A percentile compares a stretch with the other conserved stretches of the same genome.
phyloP scores from a whole-genome alignment of 2,888 invertebrate genomes.

The Hipparchia sbordonii region DNA sequence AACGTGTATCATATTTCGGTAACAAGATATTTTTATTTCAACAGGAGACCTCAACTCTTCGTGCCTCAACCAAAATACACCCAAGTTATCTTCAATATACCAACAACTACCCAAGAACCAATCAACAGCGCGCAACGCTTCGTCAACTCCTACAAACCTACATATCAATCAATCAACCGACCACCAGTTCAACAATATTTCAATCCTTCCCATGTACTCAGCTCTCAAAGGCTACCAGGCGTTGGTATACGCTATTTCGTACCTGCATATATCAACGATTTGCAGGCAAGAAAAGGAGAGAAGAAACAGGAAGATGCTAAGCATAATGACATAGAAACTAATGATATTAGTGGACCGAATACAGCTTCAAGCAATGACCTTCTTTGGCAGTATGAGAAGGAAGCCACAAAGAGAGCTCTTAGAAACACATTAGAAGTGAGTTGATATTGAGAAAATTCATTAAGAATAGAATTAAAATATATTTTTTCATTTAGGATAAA shows the following conservation, averaged over 20 bases:
- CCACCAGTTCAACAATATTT: slow-evolving; percentile 54
- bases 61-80: slow-evolving; percentile 72
- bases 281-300: slow-evolving; percentile 48
- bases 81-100: slow-evolving; percentile 58
- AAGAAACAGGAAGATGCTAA: slow-evolving; percentile 64
- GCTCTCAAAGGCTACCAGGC: slow-evolving; percentile 70
- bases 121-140: slow-evolving; percentile 70
- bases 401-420: slow-evolving; percentile 56
- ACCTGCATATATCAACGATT: slow-evolving; percentile 56
- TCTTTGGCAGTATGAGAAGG: slow-evolving; percentile 74
- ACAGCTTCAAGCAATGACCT: slow-evolving; percentile 60
- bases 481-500: not conserved
- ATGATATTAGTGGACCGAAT: slow-evolving; percentile 53
- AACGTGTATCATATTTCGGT: not conserved
- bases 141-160: slow-evolving; percentile 69
- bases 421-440: slow-evolving; percentile 65
- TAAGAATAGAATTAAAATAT: slow-evolving; percentile 1
- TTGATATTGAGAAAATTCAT: slow-evolving; percentile 29
- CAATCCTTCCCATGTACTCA: slow-evolving; percentile 61
- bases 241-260: slow-evolving; percentile 71
- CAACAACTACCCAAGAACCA: slow-evolving; percentile 49
- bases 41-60: slow-evolving; percentile 72
- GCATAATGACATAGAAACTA: slow-evolving; percentile 64
- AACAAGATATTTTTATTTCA: slow-evolving; percentile 33
- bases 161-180: slow-evolving; percentile 52